Evolutionary conservation across 35 echinoderm and acorn worm genomes (phyloP).

Genomic region (Acanthaster planci): DNA sequence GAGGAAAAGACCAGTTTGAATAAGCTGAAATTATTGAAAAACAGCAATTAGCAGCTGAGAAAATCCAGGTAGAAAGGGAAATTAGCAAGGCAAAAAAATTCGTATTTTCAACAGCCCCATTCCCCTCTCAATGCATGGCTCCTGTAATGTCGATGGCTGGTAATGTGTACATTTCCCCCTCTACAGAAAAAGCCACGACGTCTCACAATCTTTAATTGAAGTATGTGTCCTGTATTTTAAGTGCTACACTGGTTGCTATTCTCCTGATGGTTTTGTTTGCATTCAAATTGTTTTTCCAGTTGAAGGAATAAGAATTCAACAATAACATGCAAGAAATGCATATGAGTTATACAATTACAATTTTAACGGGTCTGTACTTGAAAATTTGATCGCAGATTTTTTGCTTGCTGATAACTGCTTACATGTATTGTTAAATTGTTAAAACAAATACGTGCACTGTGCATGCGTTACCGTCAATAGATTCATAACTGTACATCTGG

Average conservation of each 20-base stretch:
- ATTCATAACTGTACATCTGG: not conserved
- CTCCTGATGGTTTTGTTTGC: not conserved
- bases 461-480: too few species aligned
- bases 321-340: too few species aligned
- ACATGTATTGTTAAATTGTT: too few species aligned
- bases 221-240: not conserved
- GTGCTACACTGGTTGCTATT: not conserved
- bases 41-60: not conserved
- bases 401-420: too few species aligned
- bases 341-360: too few species aligned
- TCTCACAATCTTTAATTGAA: not conserved
- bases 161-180: not conserved
- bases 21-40: not conserved
- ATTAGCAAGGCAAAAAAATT: not conserved
- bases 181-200: not conserved
- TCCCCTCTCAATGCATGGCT: not conserved
- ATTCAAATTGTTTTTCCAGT: not conserved
- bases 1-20: not conserved
- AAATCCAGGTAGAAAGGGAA: not conserved
- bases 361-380: too few species aligned
- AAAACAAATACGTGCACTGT: too few species aligned
- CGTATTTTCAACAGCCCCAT: not conserved
- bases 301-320: too few species aligned
- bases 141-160: not conserved
- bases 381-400: too few species aligned